Evolutionary conservation across 2,888 invertebrate genomes (phyloP).

Genomic region (Phoenoteleia sp.): DNA sequence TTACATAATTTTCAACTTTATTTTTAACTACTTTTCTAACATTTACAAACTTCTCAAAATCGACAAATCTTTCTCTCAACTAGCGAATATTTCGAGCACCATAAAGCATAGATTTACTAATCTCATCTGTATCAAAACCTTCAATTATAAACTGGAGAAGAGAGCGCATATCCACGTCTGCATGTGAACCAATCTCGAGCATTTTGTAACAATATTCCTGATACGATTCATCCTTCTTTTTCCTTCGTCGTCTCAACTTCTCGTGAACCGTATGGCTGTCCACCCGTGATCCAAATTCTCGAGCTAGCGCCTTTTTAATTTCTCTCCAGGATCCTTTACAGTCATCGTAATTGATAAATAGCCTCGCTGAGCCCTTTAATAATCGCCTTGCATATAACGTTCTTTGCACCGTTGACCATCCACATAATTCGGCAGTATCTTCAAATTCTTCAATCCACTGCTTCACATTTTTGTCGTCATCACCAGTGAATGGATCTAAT

Average conservation of each 20-base stretch:
- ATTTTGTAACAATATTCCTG: slow-evolving; percentile 69
- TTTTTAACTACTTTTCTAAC: too few species aligned
- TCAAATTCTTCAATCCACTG: too few species aligned
- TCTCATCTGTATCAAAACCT: slow-evolving; percentile 63
- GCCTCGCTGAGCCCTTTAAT: slow-evolving; percentile 62
- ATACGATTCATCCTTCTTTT: slow-evolving; percentile 48
- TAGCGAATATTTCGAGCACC: neutral
- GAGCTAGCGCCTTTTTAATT: slow-evolving; percentile 47
- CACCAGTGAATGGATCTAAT: slow-evolving; percentile 57
- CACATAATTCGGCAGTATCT: too few species aligned
- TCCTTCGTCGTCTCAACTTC: slow-evolving; percentile 52
- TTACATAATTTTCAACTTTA: too few species aligned
- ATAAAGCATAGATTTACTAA: slow-evolving; percentile 61
- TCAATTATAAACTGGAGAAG: slow-evolving; percentile 70
- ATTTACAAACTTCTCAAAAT: too few species aligned
- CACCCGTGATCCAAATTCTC: slow-evolving; percentile 61
- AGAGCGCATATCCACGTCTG: slow-evolving; percentile 60
- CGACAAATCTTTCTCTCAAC: too few species aligned
- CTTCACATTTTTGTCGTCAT: slow-evolving; percentile 36
- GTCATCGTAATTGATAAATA: slow-evolving; percentile 57
- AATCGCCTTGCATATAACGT: slow-evolving; percentile 64
- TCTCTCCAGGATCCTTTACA: slow-evolving; percentile 58
- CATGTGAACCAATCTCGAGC: slow-evolving; percentile 70
- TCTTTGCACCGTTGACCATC: slow-evolving; percentile 63
- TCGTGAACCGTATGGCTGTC: slow-evolving; percentile 67